Conservation (phyloP, 2,888 invertebrate genomes). For the Nemotelus nigrinus region DNA sequence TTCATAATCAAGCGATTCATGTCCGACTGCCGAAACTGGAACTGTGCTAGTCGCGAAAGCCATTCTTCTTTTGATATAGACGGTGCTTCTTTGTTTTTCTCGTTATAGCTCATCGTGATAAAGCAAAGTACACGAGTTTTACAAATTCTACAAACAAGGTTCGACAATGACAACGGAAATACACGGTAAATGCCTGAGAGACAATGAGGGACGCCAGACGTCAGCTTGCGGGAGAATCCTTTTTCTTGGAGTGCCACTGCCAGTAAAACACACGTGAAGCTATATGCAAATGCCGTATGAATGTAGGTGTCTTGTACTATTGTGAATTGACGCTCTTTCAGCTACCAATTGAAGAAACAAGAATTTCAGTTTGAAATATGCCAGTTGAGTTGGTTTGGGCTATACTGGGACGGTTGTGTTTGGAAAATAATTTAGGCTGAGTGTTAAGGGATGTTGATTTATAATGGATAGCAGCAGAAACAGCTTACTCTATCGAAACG, state of each 20-base stretch:
- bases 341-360: not conserved
- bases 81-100: conserved; percentile 57
- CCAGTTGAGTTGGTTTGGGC: conserved; percentile 28
- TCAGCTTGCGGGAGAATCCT: conserved; percentile 19
- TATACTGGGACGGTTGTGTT: not conserved
- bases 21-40: conserved; percentile 86
- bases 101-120: conserved; percentile 63
- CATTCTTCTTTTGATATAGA: conserved; percentile 63
- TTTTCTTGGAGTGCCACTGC: conserved; percentile 10
- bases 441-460: conserved; percentile 4
- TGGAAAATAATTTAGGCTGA: not conserved
- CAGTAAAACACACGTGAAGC: conserved; percentile 32
- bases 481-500: conserved; percentile 5
- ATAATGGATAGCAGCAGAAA: not conserved
- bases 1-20: conserved; percentile 99
- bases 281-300: not conserved
- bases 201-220: conserved; percentile 38
- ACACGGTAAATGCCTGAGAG: conserved; percentile 4
- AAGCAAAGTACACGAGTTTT: not conserved
- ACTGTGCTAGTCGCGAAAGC: conserved; percentile 62
- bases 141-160: not conserved
- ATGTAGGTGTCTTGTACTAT: not conserved
- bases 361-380: conserved; percentile 25
- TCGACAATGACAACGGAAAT: conserved; percentile 13
- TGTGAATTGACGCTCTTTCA: not conserved